Base-by-base conservation (phyloP, 2,113 vertebrate genomes). In the Thymallus thymallus region DNA sequence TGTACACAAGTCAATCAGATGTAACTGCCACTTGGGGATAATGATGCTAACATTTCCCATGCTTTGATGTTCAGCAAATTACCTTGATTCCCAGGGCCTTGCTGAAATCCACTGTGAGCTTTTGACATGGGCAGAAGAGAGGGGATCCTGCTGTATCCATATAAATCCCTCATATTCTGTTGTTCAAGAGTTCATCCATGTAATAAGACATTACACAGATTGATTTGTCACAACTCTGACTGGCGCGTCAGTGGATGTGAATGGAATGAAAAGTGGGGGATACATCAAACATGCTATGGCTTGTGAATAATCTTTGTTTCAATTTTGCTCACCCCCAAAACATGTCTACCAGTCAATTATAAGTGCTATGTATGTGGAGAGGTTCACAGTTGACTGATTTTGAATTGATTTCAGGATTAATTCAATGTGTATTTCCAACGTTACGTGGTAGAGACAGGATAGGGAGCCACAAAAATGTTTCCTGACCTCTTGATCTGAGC, bases 61-160 rank as follows among this genome's bases (percentile, higher is more conserved):
- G 18, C 56, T 72, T 56, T 46, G 71, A 63, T 73, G 14, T 55
- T n/a, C 71, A 48, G 66, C 41, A 73, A 78, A 78, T 77, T 58
- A 62, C 55, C 56, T 67, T 30, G 24, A 68, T 77, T 68, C 41
- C 24, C 51, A 29, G 14, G 41, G 32, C 22, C 35, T 9, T 22
- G 58, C 41, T 29, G n/a, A 23, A 26, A 18, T 20, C 23, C 3
- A 16, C 16, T 9, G n/a, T 41, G n/a, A 30, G 56, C 9, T 26
- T 16, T 18, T 64, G 65, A 46, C 22, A 60, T n/a, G 18, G 51
- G 51, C 14, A 20, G 51, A 20, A 20, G 51, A 55, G 16, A 55
- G 51, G 51, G 51, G 35, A 16, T 32, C 5, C 13, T 32, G 63
- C 14, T 35, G 26, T 18, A 32, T 65, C 26, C 13, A 32, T 65